Evolutionary conservation across 2,113 vertebrate species (phyloP).

Genomic region (Stictonetta naevosa): DNA sequence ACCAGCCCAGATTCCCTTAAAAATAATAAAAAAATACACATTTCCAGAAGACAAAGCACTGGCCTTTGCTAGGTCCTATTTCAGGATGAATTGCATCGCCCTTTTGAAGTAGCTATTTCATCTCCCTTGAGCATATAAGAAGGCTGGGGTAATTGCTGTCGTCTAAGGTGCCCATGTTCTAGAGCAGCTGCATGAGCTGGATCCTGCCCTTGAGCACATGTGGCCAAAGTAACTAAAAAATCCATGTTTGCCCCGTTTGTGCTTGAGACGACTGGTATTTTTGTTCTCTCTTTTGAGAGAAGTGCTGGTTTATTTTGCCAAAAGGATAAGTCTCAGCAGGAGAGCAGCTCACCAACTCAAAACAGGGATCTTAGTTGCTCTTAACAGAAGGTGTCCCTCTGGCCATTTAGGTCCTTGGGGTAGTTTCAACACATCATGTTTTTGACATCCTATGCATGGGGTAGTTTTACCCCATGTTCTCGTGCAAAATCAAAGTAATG

Average conservation of each 20-base stretch:
- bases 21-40: not conserved
- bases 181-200: not conserved
- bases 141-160: not conserved
- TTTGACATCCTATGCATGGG: not conserved
- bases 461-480: not conserved
- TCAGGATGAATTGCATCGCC: not conserved
- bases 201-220: not conserved
- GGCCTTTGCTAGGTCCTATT: not conserved
- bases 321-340: not conserved
- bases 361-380: not conserved
- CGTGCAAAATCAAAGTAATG: not conserved
- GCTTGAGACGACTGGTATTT: not conserved
- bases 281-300: not conserved
- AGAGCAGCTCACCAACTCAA: not conserved
- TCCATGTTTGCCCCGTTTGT: not conserved
- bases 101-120: not conserved
- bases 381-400: conserved; percentile 7
- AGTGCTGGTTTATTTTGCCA: not conserved
- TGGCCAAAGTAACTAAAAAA: not conserved
- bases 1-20: not conserved
- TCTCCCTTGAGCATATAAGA: not conserved
- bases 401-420: not conserved
- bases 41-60: not conserved
- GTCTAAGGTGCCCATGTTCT: not conserved
- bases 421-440: not conserved